These are phyloP conservation scores for Progne subis DNA, from an alignment of 2,113 vertebrate species.

Conservation along the genomic window DNA sequence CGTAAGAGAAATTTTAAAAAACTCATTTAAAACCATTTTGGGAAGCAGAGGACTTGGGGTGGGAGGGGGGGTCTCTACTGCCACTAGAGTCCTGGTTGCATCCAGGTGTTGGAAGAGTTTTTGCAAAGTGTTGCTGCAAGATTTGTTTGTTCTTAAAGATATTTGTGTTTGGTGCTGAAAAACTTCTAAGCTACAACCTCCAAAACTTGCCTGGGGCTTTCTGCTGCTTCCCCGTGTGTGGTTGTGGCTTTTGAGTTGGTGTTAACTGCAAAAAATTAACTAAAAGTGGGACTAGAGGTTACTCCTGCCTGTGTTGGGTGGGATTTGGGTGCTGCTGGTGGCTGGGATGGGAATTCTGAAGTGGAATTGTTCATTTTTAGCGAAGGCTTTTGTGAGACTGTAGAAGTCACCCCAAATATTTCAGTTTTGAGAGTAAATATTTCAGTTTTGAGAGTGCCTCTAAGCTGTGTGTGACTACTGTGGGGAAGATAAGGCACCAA, in stretches of 20 bases:
- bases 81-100: too few relatives aligned
- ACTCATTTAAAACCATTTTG: fast-evolving
- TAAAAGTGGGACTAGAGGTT: fast-evolving
- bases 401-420: fast-evolving
- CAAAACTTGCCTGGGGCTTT: neutral
- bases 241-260: fast-evolving
- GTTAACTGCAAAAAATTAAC: neutral
- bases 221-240: fast-evolving
- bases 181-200: neutral
- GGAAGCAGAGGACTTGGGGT: too few relatives aligned
- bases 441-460: neutral
- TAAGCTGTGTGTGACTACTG: neutral
- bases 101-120: neutral
- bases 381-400: fast-evolving
- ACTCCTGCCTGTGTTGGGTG: fast-evolving
- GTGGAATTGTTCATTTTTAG: fast-evolving
- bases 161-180: neutral
- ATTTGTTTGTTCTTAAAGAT: neutral
- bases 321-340: neutral
- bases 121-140: neutral
- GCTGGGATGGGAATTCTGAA: fast-evolving
- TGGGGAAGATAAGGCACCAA: neutral
- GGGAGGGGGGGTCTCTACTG: fast-evolving
- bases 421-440: fast-evolving
- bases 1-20: fast-evolving